phyloP scores from a whole-genome alignment of 2,888 invertebrate genomes.

The Criorhina ranunculi region DNA sequence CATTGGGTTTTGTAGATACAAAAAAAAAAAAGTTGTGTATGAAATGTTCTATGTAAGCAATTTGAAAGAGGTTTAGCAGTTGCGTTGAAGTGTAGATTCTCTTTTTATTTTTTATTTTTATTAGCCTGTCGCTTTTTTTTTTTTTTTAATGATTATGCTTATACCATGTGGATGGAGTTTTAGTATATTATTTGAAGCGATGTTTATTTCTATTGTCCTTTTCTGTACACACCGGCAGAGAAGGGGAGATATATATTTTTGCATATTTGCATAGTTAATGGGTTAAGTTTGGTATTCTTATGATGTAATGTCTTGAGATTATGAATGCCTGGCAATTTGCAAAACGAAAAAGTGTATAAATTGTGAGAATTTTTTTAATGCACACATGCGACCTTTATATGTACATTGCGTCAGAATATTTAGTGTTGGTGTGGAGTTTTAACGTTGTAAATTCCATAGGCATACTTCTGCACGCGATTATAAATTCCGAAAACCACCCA shows the following conservation, averaged over 20 bases:
- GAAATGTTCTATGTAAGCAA: slow-evolving; percentile 67
- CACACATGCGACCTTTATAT: slow-evolving; percentile 11
- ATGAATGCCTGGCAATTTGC: no score
- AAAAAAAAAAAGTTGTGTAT: slow-evolving; percentile 21
- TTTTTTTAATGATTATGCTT: slow-evolving; percentile 4
- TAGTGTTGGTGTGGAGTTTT: no score
- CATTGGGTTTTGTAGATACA: slow-evolving; percentile 40
- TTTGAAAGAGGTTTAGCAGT: slow-evolving; percentile 52
- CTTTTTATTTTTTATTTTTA: slow-evolving; percentile 24
- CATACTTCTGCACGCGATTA: no score
- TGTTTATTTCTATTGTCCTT: slow-evolving; percentile 39
- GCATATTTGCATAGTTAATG: slow-evolving; percentile 62
- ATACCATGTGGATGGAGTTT: slow-evolving; percentile 22
- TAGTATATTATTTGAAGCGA: slow-evolving; percentile 20
- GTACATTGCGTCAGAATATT: slow-evolving; percentile 32
- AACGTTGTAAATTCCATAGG: no score
- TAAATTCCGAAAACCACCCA: no score
- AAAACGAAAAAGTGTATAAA: no score
- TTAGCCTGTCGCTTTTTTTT: slow-evolving; percentile 41
- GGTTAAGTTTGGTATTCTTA: slow-evolving; percentile 35
- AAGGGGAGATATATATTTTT: no score
- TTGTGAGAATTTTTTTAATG: no score
- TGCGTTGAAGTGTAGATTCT: slow-evolving; percentile 42
- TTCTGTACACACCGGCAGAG: not conserved
- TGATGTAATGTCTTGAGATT: not conserved